These are phyloP conservation scores for Pogonomyrmex californicus DNA, from an alignment of 1,140 invertebrate species.

Conservation along the genomic window DNA sequence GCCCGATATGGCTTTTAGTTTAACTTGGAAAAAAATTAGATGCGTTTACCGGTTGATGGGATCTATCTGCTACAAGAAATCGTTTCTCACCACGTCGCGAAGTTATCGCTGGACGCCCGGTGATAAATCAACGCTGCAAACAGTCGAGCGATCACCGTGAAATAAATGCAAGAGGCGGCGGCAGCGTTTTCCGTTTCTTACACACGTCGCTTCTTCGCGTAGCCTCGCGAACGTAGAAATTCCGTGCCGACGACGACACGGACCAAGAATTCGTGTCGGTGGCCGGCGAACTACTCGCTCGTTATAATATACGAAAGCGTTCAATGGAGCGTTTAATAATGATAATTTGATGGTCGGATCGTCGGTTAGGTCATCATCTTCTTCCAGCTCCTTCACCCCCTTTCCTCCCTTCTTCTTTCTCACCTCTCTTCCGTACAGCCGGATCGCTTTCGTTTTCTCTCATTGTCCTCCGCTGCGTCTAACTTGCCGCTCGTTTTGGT, in stretches of 20 bases:
- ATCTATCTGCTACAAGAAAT: slow-evolving; percentile 52
- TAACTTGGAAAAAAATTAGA: neutral
- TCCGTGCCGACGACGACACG: slow-evolving; percentile 51
- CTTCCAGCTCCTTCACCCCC: neutral
- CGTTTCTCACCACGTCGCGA: slow-evolving; percentile 47
- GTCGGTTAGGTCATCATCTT: slow-evolving; percentile 18
- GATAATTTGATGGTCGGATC: slow-evolving; percentile 69
- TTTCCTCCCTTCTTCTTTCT: slow-evolving; percentile 2
- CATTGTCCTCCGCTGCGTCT: slow-evolving; percentile 43
- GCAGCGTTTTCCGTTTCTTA: slow-evolving; percentile 23
- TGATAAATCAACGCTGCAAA: slow-evolving; percentile 53
- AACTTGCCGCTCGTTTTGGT: slow-evolving; percentile 71
- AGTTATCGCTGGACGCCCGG: slow-evolving; percentile 19
- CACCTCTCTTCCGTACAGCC: slow-evolving; percentile 20
- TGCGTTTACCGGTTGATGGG: slow-evolving; percentile 24
- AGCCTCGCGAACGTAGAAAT: slow-evolving; percentile 49
- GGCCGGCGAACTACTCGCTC: slow-evolving; percentile 12
- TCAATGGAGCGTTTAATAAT: slow-evolving; percentile 76
- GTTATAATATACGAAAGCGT: slow-evolving; percentile 59
- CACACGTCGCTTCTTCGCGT: slow-evolving; percentile 23
- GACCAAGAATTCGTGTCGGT: slow-evolving; percentile 53
- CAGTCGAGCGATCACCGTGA: slow-evolving; percentile 47
- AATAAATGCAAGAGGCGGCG: slow-evolving; percentile 49
- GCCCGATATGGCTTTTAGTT: slow-evolving; percentile 8
- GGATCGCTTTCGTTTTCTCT: slow-evolving; percentile 65